These are phyloP conservation scores for Halyomorpha halys DNA, from an alignment of 1,140 invertebrate genomes.

Conservation along the genomic window DNA sequence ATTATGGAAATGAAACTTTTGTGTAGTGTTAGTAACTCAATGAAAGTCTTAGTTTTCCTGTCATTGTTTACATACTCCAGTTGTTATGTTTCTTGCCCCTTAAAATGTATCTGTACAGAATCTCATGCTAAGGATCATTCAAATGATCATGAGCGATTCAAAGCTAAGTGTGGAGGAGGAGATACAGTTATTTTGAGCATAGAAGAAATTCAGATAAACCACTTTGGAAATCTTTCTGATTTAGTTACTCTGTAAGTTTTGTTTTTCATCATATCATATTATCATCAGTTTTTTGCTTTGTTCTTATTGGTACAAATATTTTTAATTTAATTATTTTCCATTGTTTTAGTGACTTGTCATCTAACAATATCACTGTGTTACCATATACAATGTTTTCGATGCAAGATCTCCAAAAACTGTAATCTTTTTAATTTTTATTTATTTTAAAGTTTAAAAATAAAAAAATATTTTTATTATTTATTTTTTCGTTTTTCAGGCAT, in stretches of 20 bases:
- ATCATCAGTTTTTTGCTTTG: neutral
- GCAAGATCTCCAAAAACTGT: constrained; percentile 29
- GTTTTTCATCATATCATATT: neutral
- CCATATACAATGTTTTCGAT: constrained; percentile 25
- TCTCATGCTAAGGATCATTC: constrained; percentile 2
- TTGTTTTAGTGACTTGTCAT: constrained; percentile 28
- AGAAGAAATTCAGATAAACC: constrained; percentile 19
- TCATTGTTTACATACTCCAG: too few relatives aligned
- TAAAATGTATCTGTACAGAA: constrained; percentile 13
- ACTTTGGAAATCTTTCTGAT: constrained; percentile 18
- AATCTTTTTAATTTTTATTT: constrained; percentile 18
- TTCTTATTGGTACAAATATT: neutral
- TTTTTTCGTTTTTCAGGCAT: constrained; percentile 27
- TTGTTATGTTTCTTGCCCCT: constrained; percentile 3
- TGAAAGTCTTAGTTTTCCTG: too few relatives aligned
- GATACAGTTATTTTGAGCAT: neutral
- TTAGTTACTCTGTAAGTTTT: constrained; percentile 23
- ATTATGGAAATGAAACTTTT: too few relatives aligned
- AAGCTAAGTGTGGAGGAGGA: constrained; percentile 24
- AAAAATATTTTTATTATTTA: too few relatives aligned
- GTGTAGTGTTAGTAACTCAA: too few relatives aligned
- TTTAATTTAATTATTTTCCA: neutral
- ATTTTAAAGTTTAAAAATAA: too few relatives aligned
- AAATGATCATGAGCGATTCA: constrained; percentile 8
- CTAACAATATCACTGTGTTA: constrained; percentile 26